phyloP scores from a whole-genome alignment of 2,797 vertebrate genomes.

The Sphenodon punctatus region DNA sequence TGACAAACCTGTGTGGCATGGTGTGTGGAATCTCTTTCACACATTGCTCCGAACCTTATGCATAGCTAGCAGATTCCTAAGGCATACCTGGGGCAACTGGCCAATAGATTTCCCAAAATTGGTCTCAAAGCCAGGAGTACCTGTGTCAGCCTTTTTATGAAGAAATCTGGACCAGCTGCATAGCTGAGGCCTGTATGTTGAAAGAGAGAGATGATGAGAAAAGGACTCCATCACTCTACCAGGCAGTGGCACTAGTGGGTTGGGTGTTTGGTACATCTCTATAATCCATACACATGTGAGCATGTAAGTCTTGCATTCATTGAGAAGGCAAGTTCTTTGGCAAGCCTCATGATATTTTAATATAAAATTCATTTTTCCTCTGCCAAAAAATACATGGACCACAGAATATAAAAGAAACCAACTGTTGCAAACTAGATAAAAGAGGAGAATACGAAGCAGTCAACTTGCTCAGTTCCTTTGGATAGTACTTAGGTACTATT shows the following conservation, averaged over 20 bases:
- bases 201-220: background rate
- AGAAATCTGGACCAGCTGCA: background rate
- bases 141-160: background rate
- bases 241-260: background rate
- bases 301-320: background rate
- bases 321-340: background rate
- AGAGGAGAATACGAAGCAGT: background rate
- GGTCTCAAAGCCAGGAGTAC: background rate
- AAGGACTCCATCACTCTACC: background rate
- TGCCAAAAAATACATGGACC: background rate
- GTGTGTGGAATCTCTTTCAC: too few relatives aligned
- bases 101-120: background rate
- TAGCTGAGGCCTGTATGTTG: background rate
- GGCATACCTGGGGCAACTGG: background rate
- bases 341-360: background rate
- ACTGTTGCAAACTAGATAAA: background rate
- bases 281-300: too few relatives aligned
- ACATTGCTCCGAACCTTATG: too few relatives aligned
- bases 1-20: too few relatives aligned
- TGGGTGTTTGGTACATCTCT: background rate
- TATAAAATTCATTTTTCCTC: too few relatives aligned
- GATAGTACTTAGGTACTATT: too few relatives aligned
- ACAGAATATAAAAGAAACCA: background rate
- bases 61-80: too few relatives aligned
- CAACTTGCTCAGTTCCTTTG: background rate